Evolutionary conservation across 1,140 invertebrate species (phyloP).

Genomic region (Lanistes nyassanus): DNA sequence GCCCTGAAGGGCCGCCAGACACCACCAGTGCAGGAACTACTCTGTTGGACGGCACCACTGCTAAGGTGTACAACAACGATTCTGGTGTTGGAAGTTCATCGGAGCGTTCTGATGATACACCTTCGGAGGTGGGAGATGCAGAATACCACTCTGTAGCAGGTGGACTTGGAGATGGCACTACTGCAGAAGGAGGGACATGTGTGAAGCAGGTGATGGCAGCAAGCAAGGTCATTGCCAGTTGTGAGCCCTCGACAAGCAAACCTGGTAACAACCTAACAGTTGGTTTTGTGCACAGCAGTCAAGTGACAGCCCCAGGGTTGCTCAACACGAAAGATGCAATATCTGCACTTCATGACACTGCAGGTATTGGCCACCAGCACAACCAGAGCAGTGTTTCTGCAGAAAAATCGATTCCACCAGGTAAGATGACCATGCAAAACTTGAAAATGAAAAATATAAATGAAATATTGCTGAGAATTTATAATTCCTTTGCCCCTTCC

Average conservation of each 20-base stretch:
- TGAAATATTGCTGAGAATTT: no score
- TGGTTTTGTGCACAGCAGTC: no score
- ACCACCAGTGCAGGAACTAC: conserved; percentile 43
- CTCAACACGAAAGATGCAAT: no score
- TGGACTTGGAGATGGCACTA: background rate
- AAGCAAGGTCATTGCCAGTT: conserved; percentile 15
- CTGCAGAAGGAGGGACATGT: conserved; percentile 17
- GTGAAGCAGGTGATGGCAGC: conserved; percentile 2
- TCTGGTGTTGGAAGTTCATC: conserved; percentile 61
- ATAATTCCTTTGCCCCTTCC: no score
- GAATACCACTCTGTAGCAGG: conserved; percentile 44
- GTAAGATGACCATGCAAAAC: no score
- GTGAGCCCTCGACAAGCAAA: background rate
- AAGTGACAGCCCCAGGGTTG: no score
- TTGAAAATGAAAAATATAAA: no score
- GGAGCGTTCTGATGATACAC: conserved; percentile 59
- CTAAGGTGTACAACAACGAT: conserved; percentile 55
- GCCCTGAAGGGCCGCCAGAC: conserved; percentile 46
- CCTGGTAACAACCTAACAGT: no score
- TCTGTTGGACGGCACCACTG: conserved; percentile 32
- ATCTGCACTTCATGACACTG: no score
- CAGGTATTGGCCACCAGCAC: no score
- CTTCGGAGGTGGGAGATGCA: conserved; percentile 57
- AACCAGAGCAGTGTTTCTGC: no score
- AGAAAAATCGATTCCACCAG: no score